A percentile compares a stretch with the other conserved stretches of the same genome.
phyloP scores from a whole-genome alignment of 2,888 invertebrate species.

The Timandra comae region DNA sequence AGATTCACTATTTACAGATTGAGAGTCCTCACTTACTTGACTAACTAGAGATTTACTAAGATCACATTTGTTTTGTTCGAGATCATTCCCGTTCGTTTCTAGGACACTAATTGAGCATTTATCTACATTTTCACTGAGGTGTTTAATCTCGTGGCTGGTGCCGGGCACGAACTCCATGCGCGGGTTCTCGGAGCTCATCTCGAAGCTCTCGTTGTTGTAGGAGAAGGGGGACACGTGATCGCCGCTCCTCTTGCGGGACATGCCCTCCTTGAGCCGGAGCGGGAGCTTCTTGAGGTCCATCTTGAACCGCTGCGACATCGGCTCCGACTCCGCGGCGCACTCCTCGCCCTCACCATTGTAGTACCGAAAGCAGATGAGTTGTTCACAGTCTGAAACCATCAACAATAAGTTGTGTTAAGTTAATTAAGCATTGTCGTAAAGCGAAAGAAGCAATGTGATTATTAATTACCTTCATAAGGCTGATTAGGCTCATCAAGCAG shows the following conservation, averaged over 20 bases:
- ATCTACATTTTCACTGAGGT: slow-evolving; percentile 69
- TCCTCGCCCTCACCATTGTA: slow-evolving; percentile 80
- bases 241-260: slow-evolving; percentile 67
- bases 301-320: slow-evolving; percentile 62
- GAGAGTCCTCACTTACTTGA: slow-evolving; percentile 63
- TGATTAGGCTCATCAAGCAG: slow-evolving; percentile 81
- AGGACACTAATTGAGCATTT: slow-evolving; percentile 76
- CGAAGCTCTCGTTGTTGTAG: slow-evolving; percentile 71
- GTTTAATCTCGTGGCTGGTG: slow-evolving; percentile 63
- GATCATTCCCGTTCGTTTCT: slow-evolving; percentile 65
- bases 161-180: slow-evolving; percentile 60
- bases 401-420: too few relatives aligned
- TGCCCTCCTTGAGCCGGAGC: slow-evolving; percentile 72
- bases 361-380: slow-evolving; percentile 82
- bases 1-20: slow-evolving; percentile 67
- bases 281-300: slow-evolving; percentile 78
- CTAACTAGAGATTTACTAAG: slow-evolving; percentile 69
- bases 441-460: too few relatives aligned
- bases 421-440: too few relatives aligned
- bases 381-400: slow-evolving; percentile 79
- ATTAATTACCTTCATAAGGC: slow-evolving; percentile 78
- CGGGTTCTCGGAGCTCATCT: slow-evolving; percentile 66
- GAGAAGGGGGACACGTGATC: slow-evolving; percentile 67
- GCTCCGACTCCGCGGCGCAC: slow-evolving; percentile 79
- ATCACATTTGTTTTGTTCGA: slow-evolving; percentile 68